Base-by-base conservation (phyloP, 92 coral and sea anemone species). In the Phenganax marumi region DNA sequence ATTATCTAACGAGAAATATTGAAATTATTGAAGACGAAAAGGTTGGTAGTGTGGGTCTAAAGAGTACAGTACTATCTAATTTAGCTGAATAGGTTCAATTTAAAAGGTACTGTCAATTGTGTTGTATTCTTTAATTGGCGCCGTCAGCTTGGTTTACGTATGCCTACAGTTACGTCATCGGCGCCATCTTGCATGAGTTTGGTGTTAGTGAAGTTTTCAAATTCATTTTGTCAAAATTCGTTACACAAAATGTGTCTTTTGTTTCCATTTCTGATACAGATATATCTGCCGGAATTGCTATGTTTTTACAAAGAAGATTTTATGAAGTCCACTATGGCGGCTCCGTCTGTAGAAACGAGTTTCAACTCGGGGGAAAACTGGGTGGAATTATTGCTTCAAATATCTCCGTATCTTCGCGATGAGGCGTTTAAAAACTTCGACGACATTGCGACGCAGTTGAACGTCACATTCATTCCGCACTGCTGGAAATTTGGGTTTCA, bases 401-500 rank as follows among this genome's bases (percentile, higher is more conserved):
- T 96, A 81, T 92, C 91, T 66, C 99, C 97, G 0, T 92, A 78
- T 63, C 84, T 96, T 6, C 72, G 49, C 26, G 83, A 72, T 13
- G 83, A 61, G 13, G 72, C 61, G 39, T 78, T 78, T 21, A 61
- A 48, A 47, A 61, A 78, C 4, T 64, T 87, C 76, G 80, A 86
- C n/a, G 88, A 84, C 18, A 24, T 87, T 12, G 96, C 93, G 14
- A 68, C 73, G 12, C 79, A 82, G 66, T 88, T 96, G 0, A 91
- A 84, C 50, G 88, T 96, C 57, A 74, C 88, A 1, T 96, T 91
- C 51, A 75, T 87, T 0, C 96, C 99, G 4, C 93, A 86, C 79
- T 91, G 92, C 76, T 96, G 99, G 99, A 84, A 58, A 23, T 89
- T 96, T 76, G 97, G 97, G 3, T 96, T 91, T 88, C 83, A 73